Evolutionary conservation across 2,113 vertebrate genomes (phyloP).

Genomic region (Mastomys natalensis): DNA sequence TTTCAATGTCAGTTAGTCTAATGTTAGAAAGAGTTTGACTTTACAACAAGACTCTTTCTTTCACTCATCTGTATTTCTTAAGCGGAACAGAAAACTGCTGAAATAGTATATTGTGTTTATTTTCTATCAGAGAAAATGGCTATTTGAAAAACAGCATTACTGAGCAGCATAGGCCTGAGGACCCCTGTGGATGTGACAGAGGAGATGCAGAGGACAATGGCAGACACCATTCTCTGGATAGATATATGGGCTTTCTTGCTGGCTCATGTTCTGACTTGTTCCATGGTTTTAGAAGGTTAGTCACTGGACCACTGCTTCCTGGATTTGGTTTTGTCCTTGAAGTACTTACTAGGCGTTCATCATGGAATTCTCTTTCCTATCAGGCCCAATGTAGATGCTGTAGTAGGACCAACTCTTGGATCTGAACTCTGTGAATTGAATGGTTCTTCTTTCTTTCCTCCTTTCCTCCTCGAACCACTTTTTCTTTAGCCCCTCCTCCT

Average conservation of each 20-base stretch:
- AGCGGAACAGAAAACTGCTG: background rate
- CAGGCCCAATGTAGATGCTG: background rate
- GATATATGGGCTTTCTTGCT: fast-evolving
- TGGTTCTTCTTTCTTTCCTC: background rate
- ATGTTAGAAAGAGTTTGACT: background rate
- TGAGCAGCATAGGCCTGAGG: background rate
- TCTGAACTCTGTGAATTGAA: background rate
- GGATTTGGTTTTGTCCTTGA: fast-evolving
- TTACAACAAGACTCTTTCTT: background rate
- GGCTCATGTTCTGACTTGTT: fast-evolving
- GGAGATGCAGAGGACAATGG: background rate
- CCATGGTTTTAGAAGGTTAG: background rate
- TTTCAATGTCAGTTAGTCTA: background rate
- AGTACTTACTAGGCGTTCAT: background rate
- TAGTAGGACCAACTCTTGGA: background rate
- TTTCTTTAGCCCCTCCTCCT: background rate
- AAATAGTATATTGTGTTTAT: background rate
- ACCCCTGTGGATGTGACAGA: background rate
- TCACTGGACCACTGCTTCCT: background rate
- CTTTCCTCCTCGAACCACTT: background rate
- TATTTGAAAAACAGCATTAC: background rate
- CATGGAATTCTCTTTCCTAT: fast-evolving
- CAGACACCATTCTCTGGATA: background rate
- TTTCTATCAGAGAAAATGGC: background rate
- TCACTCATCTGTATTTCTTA: background rate